These are phyloP conservation scores for Drosophila truncata DNA, from an alignment of 1,140 invertebrate genomes.

Conservation along the genomic window DNA sequence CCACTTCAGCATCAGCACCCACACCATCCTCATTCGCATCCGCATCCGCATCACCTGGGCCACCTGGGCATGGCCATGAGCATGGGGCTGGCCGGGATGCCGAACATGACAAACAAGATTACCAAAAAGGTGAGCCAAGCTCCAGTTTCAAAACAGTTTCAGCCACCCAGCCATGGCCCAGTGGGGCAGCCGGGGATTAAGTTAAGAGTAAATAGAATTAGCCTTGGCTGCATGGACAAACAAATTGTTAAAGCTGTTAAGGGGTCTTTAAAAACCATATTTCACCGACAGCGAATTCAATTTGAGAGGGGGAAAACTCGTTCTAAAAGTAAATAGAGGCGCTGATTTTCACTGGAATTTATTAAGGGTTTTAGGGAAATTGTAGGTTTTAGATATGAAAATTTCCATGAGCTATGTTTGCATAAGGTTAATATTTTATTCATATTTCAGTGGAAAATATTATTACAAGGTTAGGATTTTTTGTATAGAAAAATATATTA, in stretches of 20 bases:
- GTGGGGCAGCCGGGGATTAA: constrained; percentile 24
- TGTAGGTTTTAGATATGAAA: background rate
- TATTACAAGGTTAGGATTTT: background rate
- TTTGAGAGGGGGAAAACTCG: background rate
- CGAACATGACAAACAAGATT: constrained; percentile 82
- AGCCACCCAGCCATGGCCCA: constrained; percentile 5
- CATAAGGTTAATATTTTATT: background rate
- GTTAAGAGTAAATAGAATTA: constrained; percentile 47
- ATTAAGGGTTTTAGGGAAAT: background rate
- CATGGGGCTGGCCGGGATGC: constrained; percentile 79
- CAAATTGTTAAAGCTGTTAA: constrained; percentile 37
- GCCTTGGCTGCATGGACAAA: constrained; percentile 22
- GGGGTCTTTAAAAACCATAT: constrained; percentile 13
- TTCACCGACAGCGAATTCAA: background rate
- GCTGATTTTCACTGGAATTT: background rate
- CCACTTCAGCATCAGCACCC: constrained; percentile 54
- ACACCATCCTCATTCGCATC: constrained; percentile 54
- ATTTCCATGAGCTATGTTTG: background rate
- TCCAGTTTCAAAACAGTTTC: constrained; percentile 14
- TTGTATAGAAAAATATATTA: background rate
- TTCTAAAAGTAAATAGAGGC: constrained; percentile 2
- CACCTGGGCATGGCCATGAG: constrained; percentile 83
- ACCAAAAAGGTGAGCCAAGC: constrained; percentile 79
- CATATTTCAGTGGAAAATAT: background rate
- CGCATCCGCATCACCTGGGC: constrained; percentile 57